A percentile compares a stretch with the other conserved stretches of the same genome.
These are phyloP conservation scores for Scotopteryx bipunctaria DNA, from an alignment of 2,888 invertebrate species.

Conservation along the genomic window DNA sequence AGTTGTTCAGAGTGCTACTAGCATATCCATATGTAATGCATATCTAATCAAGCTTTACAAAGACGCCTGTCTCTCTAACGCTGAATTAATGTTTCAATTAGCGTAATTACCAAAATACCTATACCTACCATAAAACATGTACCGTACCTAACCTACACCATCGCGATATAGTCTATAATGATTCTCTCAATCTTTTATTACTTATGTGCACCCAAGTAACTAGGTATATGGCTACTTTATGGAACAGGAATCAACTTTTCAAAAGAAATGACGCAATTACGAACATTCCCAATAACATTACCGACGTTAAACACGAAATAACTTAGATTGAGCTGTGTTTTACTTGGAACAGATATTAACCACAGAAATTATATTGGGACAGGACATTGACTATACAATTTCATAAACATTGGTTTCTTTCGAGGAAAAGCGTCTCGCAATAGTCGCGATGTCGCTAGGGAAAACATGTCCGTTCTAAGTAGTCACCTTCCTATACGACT, in stretches of 20 bases:
- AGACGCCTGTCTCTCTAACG: too few relatives aligned
- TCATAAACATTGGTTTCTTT: not conserved
- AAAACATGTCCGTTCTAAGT: not conserved
- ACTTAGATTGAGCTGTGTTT: not conserved
- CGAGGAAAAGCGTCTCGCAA: conserved; percentile 11
- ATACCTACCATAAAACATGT: too few relatives aligned
- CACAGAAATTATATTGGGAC: conserved; percentile 19
- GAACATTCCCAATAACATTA: not conserved
- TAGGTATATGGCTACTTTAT: not conserved
- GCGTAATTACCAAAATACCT: too few relatives aligned
- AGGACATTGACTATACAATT: conserved; percentile 7
- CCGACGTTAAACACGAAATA: not conserved
- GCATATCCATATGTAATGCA: too few relatives aligned
- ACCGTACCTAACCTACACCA: too few relatives aligned
- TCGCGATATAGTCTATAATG: too few relatives aligned
- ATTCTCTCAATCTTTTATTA: not conserved
- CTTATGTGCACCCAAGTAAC: not conserved
- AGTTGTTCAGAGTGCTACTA: too few relatives aligned
- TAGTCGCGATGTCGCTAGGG: conserved; percentile 4
- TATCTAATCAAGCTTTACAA: too few relatives aligned
- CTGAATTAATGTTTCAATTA: too few relatives aligned
- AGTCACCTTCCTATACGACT: too few relatives aligned
- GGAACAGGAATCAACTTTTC: not conserved
- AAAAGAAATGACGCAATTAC: conserved; percentile 3
- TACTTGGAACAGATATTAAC: conserved; percentile 11